phyloP scores from a whole-genome alignment of 2,888 invertebrate genomes.

The Eilema sororculum region DNA sequence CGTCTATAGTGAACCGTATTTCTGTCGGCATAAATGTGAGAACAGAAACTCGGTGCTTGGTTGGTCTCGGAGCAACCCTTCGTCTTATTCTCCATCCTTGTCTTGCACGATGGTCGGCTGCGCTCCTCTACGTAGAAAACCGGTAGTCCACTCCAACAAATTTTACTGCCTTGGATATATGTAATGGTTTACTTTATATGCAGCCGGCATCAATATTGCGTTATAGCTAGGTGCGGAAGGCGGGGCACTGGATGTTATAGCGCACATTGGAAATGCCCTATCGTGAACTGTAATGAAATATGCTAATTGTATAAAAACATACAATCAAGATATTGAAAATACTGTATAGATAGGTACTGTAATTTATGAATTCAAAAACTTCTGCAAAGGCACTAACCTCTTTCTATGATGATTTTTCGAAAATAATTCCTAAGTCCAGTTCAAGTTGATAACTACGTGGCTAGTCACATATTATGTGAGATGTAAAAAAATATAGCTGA shows the following conservation, averaged over 20 bases:
- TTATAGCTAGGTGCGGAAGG: neutral
- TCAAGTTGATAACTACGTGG: too few relatives aligned
- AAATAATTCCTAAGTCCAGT: too few relatives aligned
- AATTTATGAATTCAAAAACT: too few relatives aligned
- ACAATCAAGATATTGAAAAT: too few relatives aligned
- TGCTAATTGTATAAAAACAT: too few relatives aligned
- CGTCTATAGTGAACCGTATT: conserved; percentile 78
- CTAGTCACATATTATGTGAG: too few relatives aligned
- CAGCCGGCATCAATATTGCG: conserved; percentile 6
- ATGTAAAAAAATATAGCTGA: too few relatives aligned
- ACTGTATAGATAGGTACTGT: too few relatives aligned
- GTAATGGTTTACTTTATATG: conserved; percentile 1
- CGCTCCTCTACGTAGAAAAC: conserved; percentile 75
- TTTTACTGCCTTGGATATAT: conserved; percentile 28
- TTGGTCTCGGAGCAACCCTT: conserved; percentile 87
- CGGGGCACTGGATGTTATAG: neutral
- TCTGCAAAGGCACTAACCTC: too few relatives aligned
- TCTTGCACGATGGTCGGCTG: conserved; percentile 85
- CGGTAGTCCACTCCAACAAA: conserved; percentile 50
- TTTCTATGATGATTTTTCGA: too few relatives aligned
- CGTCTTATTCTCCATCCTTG: conserved; percentile 87
- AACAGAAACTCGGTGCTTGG: conserved; percentile 76
- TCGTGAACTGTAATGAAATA: neutral
- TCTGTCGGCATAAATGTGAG: conserved; percentile 55
- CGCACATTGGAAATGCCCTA: neutral